Conservation (phyloP, 2,888 invertebrate species). For the Troglohyphantes excavatus region DNA sequence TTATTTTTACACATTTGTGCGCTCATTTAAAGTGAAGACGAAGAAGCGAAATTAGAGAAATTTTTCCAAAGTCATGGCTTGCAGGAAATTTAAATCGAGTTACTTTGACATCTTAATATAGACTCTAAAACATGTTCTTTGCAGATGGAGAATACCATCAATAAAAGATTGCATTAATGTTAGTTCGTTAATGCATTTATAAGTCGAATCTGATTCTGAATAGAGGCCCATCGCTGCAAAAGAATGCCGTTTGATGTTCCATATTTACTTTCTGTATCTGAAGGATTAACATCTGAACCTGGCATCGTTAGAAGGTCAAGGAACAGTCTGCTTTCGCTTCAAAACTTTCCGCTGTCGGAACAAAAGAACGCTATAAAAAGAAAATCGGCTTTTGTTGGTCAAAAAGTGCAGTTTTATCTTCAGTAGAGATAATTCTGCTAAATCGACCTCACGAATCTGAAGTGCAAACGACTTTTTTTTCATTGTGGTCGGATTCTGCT, state of each 20-base stretch:
- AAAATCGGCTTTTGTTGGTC: constrained; percentile 40
- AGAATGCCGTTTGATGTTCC: constrained; percentile 13
- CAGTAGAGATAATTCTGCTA: not conserved
- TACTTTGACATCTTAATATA: too few species aligned
- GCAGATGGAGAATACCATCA: too few species aligned
- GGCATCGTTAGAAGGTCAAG: constrained; percentile 29
- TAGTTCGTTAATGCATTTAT: too few species aligned
- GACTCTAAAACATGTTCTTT: too few species aligned
- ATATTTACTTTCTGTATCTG: not conserved
- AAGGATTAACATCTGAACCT: constrained; percentile 37
- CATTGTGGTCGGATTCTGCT: constrained; percentile 4
- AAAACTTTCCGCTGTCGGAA: constrained; percentile 12
- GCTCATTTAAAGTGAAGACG: too few species aligned
- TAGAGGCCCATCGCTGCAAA: not conserved
- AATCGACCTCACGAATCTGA: not conserved
- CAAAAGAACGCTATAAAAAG: constrained; percentile 51
- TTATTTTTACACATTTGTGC: too few species aligned
- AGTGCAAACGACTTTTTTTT: not conserved
- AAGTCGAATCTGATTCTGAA: constrained; percentile 12
- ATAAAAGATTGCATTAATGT: too few species aligned
- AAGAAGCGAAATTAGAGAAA: too few species aligned
- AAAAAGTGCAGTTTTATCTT: constrained; percentile 29
- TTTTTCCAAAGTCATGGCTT: too few species aligned
- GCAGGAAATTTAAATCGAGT: too few species aligned
- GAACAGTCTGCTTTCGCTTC: not conserved